Conservation (phyloP, 2,888 invertebrate genomes). For the Dioctria linearis region DNA sequence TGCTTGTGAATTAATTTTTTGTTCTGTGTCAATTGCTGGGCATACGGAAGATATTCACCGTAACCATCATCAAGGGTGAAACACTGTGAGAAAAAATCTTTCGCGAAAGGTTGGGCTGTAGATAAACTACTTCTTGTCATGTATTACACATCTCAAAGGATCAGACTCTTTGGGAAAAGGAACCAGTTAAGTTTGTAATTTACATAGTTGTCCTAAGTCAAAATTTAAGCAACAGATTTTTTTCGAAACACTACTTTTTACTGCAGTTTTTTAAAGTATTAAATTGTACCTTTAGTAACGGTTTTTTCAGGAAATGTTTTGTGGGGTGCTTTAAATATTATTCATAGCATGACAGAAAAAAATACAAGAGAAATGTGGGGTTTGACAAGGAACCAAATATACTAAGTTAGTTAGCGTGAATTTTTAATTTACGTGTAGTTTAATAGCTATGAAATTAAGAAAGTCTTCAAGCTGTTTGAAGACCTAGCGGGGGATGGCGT, state of each 20-base stretch:
- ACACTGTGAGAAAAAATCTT: slow-evolving; percentile 46
- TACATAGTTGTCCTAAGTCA: background rate
- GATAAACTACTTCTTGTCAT: slow-evolving; percentile 1
- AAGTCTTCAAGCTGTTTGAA: too few species aligned
- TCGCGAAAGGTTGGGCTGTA: slow-evolving; percentile 14
- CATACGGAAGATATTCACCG: slow-evolving; percentile 20
- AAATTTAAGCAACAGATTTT: background rate
- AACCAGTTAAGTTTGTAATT: slow-evolving; percentile 26
- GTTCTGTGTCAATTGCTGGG: slow-evolving; percentile 40
- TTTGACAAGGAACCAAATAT: too few species aligned
- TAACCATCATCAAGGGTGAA: slow-evolving; percentile 18
- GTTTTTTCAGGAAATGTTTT: too few species aligned
- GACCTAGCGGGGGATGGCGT: too few species aligned
- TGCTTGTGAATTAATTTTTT: slow-evolving; percentile 46
- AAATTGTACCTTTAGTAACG: too few species aligned
- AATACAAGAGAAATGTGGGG: too few species aligned
- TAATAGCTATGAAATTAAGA: too few species aligned
- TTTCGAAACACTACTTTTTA: background rate
- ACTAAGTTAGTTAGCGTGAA: too few species aligned
- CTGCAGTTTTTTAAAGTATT: too few species aligned
- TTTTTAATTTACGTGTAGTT: too few species aligned
- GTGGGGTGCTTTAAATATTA: too few species aligned
- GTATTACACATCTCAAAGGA: slow-evolving; percentile 8
- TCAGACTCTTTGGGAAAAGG: slow-evolving; percentile 35
- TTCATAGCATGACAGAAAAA: too few species aligned